Evolutionary conservation across 2,797 vertebrate species (phyloP).

Genomic region (Enteromius paludinosus): DNA sequence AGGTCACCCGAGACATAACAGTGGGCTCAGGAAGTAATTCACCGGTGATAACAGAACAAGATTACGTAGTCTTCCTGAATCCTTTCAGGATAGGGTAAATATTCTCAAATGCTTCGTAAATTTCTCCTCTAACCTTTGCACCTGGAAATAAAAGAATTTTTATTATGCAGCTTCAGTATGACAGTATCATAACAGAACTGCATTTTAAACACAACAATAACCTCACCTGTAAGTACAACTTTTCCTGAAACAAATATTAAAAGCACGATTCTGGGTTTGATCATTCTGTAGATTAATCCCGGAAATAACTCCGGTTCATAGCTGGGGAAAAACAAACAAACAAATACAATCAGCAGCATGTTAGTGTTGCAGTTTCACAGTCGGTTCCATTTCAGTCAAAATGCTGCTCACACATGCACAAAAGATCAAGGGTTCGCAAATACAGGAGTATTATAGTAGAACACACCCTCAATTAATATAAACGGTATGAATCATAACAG

Average conservation of each 20-base stretch:
- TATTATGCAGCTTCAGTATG: not conserved
- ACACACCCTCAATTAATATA: not conserved
- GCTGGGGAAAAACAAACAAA: slow-evolving; percentile 72
- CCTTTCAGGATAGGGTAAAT: slow-evolving; percentile 99
- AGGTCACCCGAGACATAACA: slow-evolving; percentile 35
- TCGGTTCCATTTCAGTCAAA: not conserved
- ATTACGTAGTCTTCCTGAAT: slow-evolving; percentile 96
- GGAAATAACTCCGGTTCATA: slow-evolving; percentile 98
- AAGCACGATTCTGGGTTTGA: slow-evolving; percentile 98
- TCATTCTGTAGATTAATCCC: slow-evolving; percentile 99
- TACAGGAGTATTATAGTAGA: not conserved
- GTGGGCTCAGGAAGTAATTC: slow-evolving; percentile 33
- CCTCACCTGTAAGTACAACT: slow-evolving; percentile 97
- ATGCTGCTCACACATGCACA: not conserved
- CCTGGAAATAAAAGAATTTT: slow-evolving; percentile 73
- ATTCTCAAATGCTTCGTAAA: slow-evolving; percentile 99
- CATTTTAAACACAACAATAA: not conserved
- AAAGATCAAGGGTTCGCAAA: not conserved
- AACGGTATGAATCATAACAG: not conserved
- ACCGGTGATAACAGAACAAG: slow-evolving; percentile 17
- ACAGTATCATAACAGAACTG: not conserved
- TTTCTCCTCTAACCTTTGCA: slow-evolving; percentile 97
- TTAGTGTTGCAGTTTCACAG: not conserved
- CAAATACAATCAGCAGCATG: not conserved
- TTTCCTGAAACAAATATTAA: slow-evolving; percentile 99